phyloP scores from a whole-genome alignment of 1,140 invertebrate genomes.

The Magallana ariakensis region DNA sequence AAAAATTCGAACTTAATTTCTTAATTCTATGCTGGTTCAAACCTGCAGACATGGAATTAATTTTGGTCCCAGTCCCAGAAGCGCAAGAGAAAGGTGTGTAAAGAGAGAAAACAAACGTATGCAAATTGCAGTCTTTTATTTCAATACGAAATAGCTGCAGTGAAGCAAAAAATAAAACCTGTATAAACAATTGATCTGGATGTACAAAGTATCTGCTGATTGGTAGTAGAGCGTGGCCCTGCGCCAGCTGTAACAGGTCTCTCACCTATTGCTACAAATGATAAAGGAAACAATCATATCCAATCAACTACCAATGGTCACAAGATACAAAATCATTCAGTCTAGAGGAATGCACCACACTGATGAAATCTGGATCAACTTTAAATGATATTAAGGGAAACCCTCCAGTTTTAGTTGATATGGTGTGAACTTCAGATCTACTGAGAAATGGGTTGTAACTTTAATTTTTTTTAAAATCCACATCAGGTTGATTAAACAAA shows the following conservation, averaged over 20 bases:
- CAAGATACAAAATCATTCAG: conserved; percentile 21
- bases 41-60: no score
- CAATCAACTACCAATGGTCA: conserved; percentile 3
- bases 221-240: not conserved
- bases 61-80: no score
- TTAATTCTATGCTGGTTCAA: no score
- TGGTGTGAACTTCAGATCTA: no score
- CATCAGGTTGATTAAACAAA: no score
- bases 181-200: conserved; percentile 19
- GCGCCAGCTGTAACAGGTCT: not conserved
- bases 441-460: no score
- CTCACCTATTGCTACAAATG: not conserved
- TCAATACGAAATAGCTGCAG: conserved; percentile 41
- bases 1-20: no score
- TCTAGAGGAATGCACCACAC: not conserved
- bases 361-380: not conserved
- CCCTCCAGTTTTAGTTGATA: no score
- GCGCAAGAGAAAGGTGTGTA: not conserved
- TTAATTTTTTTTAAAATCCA: no score
- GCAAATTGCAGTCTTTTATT: conserved; percentile 42
- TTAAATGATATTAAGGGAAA: not conserved
- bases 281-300: conserved; percentile 3
- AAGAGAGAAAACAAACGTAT: not conserved
- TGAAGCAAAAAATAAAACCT: conserved; percentile 42
- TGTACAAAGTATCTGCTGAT: conserved; percentile 14